These are phyloP conservation scores for Diadema setosum DNA, from an alignment of 35 echinoderm and acorn worm species.

Conservation along the genomic window DNA sequence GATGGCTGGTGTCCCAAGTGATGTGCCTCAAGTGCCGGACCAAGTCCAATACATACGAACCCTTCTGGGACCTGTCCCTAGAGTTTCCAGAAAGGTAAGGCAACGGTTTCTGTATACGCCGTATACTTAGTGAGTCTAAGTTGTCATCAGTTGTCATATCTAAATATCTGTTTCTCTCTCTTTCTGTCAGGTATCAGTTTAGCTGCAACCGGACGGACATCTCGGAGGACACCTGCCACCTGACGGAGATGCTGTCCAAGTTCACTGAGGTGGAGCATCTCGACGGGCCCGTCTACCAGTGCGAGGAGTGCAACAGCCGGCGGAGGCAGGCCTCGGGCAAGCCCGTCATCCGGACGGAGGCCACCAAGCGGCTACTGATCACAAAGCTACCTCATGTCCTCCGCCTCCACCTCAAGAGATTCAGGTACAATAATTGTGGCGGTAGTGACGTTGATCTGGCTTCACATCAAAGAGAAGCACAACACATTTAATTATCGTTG, in stretches of 20 bases:
- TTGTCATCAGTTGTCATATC: not conserved
- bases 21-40: conserved; percentile 62
- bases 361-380: conserved; percentile 76
- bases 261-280: conserved; percentile 90
- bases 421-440: too few relatives aligned
- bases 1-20: conserved; percentile 81
- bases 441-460: too few relatives aligned
- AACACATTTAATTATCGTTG: too few relatives aligned
- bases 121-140: not conserved
- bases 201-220: conserved; percentile 61
- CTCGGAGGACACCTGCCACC: conserved; percentile 72
- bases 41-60: conserved; percentile 93
- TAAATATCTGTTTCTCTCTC: not conserved
- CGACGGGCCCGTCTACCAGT: conserved; percentile 78
- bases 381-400: conserved; percentile 86
- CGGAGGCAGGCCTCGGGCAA: conserved; percentile 39
- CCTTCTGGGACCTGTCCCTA: conserved; percentile 87
- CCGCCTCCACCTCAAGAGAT: conserved; percentile 85
- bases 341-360: conserved; percentile 67
- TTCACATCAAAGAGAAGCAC: too few relatives aligned
- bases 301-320: conserved; percentile 69
- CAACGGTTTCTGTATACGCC: not conserved
- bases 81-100: conserved; percentile 92
- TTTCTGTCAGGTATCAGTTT: conserved; percentile 62
- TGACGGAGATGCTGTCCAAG: conserved; percentile 88